phyloP scores from a whole-genome alignment of 2,113 vertebrate species.

The Sula dactylatra region DNA sequence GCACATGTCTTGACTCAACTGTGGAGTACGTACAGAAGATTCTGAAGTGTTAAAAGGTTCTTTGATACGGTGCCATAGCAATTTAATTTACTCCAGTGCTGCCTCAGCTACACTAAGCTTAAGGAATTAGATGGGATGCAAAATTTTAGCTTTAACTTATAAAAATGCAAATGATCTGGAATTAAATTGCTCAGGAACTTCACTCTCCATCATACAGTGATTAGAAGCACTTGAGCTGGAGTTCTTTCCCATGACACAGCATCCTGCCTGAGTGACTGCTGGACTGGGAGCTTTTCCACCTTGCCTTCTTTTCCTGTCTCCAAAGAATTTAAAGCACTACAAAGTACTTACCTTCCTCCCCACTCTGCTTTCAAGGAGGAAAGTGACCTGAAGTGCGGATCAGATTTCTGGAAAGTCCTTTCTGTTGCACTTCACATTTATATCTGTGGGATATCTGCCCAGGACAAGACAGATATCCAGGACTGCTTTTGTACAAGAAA shows the following conservation, averaged over 20 bases:
- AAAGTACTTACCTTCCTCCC: background rate
- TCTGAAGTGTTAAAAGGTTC: background rate
- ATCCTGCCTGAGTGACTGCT: background rate
- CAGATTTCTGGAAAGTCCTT: background rate
- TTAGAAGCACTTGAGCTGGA: background rate
- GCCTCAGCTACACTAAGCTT: slow-evolving; percentile 3
- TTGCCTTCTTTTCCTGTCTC: background rate
- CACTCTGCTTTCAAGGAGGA: background rate
- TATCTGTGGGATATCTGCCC: background rate
- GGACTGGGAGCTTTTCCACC: background rate
- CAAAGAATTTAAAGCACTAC: background rate
- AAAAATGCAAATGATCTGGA: slow-evolving; percentile 34
- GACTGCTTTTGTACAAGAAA: background rate
- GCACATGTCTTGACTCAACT: background rate
- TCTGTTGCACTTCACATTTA: background rate
- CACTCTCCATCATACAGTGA: background rate
- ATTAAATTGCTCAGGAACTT: slow-evolving; percentile 20
- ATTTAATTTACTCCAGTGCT: background rate
- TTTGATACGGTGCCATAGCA: background rate
- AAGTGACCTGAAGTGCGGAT: background rate
- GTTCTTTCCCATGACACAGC: background rate
- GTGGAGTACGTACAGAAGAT: background rate
- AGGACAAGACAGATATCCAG: background rate
- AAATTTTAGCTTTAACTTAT: slow-evolving; percentile 16
- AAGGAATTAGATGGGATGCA: slow-evolving; percentile 6